Percentiles rank a stretch among this genome's conserved stretches.
Conservation (phyloP, 2,888 invertebrate genomes). For the Pseudococcus jackbeardsleyi region DNA sequence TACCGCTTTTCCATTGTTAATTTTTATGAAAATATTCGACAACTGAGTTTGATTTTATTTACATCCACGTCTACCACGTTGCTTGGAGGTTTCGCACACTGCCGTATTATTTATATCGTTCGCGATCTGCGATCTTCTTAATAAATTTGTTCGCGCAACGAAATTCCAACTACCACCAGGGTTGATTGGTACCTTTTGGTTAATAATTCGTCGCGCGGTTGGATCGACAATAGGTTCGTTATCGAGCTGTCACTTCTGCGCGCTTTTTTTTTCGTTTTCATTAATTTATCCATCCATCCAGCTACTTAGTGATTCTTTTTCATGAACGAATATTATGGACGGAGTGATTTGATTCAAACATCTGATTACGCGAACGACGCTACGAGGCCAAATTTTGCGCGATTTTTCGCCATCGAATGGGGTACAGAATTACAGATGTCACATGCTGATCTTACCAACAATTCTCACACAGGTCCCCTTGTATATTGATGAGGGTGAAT, state of each 20-base stretch:
- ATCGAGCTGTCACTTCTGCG: background rate
- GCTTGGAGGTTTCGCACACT: background rate
- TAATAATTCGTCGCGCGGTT: slow-evolving; percentile 15
- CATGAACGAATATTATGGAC: background rate
- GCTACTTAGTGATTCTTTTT: too few relatives aligned
- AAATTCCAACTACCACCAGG: slow-evolving; percentile 15
- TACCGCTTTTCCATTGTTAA: background rate
- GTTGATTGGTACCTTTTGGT: slow-evolving; percentile 35
- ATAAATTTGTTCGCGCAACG: background rate
- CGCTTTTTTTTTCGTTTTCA: background rate
- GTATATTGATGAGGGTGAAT: too few relatives aligned
- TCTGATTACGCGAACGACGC: background rate
- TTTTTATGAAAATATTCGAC: slow-evolving; percentile 51
- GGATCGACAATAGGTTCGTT: slow-evolving; percentile 33
- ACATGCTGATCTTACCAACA: background rate
- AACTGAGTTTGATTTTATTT: slow-evolving; percentile 20
- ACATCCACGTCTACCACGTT: background rate
- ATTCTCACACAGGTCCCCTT: too few relatives aligned
- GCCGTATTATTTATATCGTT: background rate
- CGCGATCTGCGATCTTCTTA: background rate
- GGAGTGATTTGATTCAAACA: background rate
- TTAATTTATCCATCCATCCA: background rate
- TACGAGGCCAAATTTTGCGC: background rate
- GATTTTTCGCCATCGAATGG: background rate
- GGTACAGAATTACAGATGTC: background rate